Conservation (phyloP, 2,113 vertebrate genomes). For the Lagopus leucura region DNA sequence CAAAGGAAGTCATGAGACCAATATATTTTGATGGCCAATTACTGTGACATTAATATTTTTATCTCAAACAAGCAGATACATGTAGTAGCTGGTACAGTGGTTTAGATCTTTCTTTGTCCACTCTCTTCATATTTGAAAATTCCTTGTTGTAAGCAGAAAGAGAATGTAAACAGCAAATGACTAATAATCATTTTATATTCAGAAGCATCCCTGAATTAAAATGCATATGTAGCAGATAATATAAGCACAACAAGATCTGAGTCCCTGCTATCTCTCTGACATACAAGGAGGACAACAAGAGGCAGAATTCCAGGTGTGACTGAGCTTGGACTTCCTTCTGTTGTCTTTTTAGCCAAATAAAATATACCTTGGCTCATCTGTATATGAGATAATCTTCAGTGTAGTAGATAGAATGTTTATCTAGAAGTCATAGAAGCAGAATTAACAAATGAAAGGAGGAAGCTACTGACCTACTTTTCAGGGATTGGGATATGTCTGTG, state of each 20-base stretch:
- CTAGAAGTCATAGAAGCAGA: background rate
- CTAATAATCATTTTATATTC: background rate
- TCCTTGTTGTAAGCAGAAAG: background rate
- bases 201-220: background rate
- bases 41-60: background rate
- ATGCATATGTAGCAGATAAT: background rate
- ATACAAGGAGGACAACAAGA: background rate
- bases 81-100: background rate
- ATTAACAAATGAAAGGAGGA: constrained; percentile 43
- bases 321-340: constrained; percentile 2
- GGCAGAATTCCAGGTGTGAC: constrained; percentile 1
- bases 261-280: background rate
- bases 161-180: background rate
- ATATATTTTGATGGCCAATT: background rate
- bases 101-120: background rate
- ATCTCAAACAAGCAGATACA: background rate
- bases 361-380: background rate
- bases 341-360: constrained; percentile 32
- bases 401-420: background rate
- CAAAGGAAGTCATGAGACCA: background rate
- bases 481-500: background rate
- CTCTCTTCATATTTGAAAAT: background rate
- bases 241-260: background rate
- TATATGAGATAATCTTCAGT: background rate
- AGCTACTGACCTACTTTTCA: constrained; percentile 61